A percentile compares a stretch with the other conserved stretches of the same genome.
phyloP scores from a whole-genome alignment of 2,797 vertebrate species.

The Syndactyla subalaris region DNA sequence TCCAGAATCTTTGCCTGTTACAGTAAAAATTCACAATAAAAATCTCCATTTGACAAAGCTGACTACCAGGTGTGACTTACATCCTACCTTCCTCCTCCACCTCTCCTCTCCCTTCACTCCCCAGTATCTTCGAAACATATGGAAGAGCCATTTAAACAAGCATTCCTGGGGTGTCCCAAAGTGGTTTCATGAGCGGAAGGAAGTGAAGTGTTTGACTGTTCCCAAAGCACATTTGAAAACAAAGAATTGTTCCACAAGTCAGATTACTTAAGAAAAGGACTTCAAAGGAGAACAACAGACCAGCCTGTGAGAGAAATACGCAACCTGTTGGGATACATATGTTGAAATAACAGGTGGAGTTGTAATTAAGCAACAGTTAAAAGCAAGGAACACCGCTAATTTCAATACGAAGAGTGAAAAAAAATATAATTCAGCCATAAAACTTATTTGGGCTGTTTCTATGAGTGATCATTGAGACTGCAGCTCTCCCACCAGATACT shows the following conservation, averaged over 20 bases:
- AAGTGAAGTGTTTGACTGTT: slow-evolving; percentile 17
- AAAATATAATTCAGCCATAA: not conserved
- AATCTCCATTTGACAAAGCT: not conserved
- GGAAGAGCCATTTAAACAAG: not conserved
- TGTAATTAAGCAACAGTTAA: not conserved
- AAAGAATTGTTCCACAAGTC: not conserved
- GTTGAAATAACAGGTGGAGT: not conserved
- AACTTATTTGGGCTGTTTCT: not conserved
- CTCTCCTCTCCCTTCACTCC: slow-evolving; percentile 1
- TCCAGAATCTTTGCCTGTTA: not conserved
- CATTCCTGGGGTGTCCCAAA: not conserved
- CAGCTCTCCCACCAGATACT: not conserved
- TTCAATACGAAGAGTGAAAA: not conserved
- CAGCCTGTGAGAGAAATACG: not conserved
- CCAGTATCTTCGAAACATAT: not conserved
- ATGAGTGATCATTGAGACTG: not conserved
- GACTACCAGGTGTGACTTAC: not conserved
- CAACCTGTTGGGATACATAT: not conserved
- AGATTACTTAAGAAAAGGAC: not conserved
- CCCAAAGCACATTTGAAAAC: slow-evolving; percentile 7
- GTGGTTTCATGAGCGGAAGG: not conserved
- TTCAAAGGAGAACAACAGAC: not conserved
- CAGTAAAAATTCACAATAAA: not conserved
- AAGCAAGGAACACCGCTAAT: not conserved
- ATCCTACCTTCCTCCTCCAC: not conserved